Evolutionary conservation across 2,113 vertebrate genomes (phyloP).

Genomic region (Hippocampus comes): DNA sequence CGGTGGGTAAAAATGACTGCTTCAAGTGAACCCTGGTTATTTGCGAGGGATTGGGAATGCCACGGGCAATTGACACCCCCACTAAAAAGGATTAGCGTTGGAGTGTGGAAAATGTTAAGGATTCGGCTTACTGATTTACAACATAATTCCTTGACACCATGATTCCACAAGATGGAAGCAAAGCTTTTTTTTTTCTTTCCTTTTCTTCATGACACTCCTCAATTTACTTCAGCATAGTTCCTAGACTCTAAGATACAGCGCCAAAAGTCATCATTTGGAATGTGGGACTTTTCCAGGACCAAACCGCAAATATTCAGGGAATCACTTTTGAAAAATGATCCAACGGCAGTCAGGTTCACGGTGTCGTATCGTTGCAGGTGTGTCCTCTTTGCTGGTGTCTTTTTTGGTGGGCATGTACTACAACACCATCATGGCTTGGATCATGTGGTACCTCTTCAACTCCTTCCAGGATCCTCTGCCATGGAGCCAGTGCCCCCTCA

Average conservation of each 20-base stretch:
- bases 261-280: no score
- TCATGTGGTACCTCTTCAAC: constrained; percentile 98
- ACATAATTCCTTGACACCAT: no score
- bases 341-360: not conserved
- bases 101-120: no score
- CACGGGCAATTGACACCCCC: no score
- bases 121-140: no score
- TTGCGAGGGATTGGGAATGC: no score
- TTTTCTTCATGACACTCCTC: not conserved
- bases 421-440: constrained; percentile 93
- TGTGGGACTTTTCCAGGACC: not conserved
- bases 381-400: constrained; percentile 84
- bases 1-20: constrained; percentile 70
- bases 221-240: not conserved
- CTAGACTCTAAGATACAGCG: not conserved
- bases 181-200: not conserved
- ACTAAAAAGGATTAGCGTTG: no score
- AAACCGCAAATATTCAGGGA: not conserved
- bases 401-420: constrained; percentile 89
- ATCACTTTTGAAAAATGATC: not conserved
- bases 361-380: constrained; percentile 66
- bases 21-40: not conserved
- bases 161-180: no score
- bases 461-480: constrained; percentile 92
- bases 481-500: constrained; percentile 86